phyloP scores from a whole-genome alignment of 2,888 invertebrate species.

The Sminthurides aquaticus region DNA sequence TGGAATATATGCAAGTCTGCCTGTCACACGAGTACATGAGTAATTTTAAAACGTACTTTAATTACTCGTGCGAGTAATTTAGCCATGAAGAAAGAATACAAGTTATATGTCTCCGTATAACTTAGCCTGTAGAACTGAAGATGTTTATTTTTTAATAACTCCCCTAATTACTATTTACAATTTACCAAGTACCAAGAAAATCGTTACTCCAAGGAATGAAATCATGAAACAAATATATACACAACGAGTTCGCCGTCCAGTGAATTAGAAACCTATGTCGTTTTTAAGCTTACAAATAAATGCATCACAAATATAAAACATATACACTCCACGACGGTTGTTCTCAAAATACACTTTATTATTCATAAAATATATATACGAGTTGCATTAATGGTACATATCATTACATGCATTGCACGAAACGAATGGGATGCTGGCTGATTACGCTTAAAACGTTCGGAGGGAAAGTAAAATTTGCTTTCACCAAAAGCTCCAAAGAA shows the following conservation, averaged over 20 bases:
- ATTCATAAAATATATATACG: not conserved
- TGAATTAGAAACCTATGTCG: not conserved
- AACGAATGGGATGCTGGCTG: not conserved
- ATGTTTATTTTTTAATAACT: not conserved
- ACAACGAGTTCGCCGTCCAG: not conserved
- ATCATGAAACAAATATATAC: not conserved
- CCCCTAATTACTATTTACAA: not conserved
- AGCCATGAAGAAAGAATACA: not conserved
- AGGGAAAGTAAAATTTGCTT: too few relatives aligned
- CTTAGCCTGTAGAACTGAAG: not conserved
- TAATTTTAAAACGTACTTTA: not conserved
- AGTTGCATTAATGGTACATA: not conserved
- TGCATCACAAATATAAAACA: not conserved
- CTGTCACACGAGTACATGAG: not conserved
- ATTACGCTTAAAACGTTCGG: too few relatives aligned
- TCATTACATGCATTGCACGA: not conserved
- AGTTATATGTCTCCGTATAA: not conserved
- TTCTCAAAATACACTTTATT: not conserved
- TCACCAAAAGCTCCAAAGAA: too few relatives aligned
- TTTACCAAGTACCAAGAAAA: too few relatives aligned
- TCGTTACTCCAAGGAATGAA: not conserved
- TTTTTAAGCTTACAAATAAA: not conserved
- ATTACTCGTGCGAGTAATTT: not conserved
- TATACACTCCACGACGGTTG: too few relatives aligned
- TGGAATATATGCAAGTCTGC: too few relatives aligned